These are phyloP conservation scores for Paramisgurnus dabryanus DNA, from an alignment of 2,113 vertebrate genomes.

Conservation along the genomic window DNA sequence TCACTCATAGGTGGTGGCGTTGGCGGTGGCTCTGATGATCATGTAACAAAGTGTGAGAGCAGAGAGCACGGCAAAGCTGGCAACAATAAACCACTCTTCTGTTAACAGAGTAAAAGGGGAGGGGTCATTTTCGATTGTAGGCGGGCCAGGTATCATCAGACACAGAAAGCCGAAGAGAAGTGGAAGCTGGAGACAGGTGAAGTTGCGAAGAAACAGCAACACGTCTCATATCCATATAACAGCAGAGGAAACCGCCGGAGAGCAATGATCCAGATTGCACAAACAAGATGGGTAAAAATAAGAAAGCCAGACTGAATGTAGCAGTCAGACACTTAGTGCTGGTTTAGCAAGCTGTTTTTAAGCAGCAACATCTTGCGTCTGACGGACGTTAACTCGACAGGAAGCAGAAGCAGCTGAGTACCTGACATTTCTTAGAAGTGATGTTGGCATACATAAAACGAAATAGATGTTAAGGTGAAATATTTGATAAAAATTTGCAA, in stretches of 20 bases:
- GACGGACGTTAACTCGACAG: neutral
- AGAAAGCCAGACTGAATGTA: neutral
- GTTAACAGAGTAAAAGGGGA: slow-evolving; percentile 88
- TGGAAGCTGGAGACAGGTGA: slow-evolving; percentile 12
- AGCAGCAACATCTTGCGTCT: neutral
- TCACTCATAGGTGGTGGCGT: slow-evolving; percentile 82
- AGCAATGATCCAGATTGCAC: neutral
- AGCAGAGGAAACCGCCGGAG: slow-evolving; percentile 12
- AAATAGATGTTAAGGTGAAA: no score
- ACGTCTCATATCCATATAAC: slow-evolving; percentile 1
- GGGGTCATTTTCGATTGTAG: slow-evolving; percentile 78
- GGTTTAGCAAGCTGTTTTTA: neutral
- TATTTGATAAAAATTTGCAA: no score
- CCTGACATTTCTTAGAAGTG: neutral
- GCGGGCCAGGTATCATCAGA: slow-evolving; percentile 24
- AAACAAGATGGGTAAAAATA: neutral
- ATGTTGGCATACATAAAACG: no score
- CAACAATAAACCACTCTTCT: slow-evolving; percentile 96
- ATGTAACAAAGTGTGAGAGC: slow-evolving; percentile 93
- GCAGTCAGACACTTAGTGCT: slow-evolving; percentile 4
- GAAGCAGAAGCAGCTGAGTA: neutral
- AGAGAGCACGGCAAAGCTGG: slow-evolving; percentile 90
- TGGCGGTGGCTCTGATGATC: slow-evolving; percentile 91
- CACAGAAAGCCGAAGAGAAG: slow-evolving; percentile 47
- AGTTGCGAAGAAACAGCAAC: slow-evolving; percentile 20